Evolutionary conservation across 1,140 invertebrate genomes (phyloP), one percentile per base, ranked within the genome.

Genomic region (Pararge aegeria): DNA sequence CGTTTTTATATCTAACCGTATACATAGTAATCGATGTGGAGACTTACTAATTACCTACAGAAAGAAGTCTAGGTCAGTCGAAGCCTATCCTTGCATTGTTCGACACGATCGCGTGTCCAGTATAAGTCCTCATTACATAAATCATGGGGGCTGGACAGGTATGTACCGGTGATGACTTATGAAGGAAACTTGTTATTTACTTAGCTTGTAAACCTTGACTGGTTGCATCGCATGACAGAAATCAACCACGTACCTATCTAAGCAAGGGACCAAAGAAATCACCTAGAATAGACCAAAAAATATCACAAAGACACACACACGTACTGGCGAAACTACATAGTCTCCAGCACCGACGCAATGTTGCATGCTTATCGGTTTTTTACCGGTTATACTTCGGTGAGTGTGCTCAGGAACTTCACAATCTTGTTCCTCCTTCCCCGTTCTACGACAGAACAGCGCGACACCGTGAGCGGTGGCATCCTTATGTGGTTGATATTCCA

Each of bases 41-140:
- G 80, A 78, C 68, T 54, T 78, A 78, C 68, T 55, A 70, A 81
- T 83, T 87, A 80, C 72, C 12, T 12, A 34, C 30, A 73, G 68
- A 85, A 87, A 85, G 79, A 85, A 85, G 82, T 87, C 81, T 89
- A 87, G 86, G 86, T 78, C 85, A 49, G 68, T 59, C 63, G 80
- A 70, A 63, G 75, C 49, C 70, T 80, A 79, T 87, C 86, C 86
- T 89, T 87, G 86, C 86, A 87, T 89, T 89, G 86, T 89, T 83
- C 69, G 70, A 49, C 64, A 67, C 46, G 73, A 86, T 87, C 83
- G 86, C 84, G 86, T 87, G 86, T 80, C 69, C 76, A 80, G 71
- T 81, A 73, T 86, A 79, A 86, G 83, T 87, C 83, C 86, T 72
- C 83, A 75, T 81, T 89, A 76, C 86, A 89, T 87, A 89, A 87